A percentile compares a stretch with the other conserved stretches of the same genome.
These are phyloP conservation scores for Lathamus discolor DNA, from an alignment of 2,113 vertebrate genomes.

Conservation along the genomic window DNA sequence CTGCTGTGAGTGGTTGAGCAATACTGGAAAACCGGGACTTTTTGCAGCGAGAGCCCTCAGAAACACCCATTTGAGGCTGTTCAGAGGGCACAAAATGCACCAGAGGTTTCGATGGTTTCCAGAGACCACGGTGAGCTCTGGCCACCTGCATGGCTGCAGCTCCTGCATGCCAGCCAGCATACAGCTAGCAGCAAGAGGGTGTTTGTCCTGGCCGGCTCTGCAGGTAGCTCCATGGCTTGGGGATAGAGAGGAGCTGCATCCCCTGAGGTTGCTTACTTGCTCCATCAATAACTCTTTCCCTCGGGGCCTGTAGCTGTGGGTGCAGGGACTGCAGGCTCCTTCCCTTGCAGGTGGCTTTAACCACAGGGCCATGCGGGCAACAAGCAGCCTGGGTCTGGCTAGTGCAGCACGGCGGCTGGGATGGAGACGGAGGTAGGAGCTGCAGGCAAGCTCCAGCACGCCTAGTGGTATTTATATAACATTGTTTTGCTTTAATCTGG, in stretches of 20 bases:
- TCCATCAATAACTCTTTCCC: not conserved
- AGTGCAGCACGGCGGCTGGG: not conserved
- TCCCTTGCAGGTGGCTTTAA: not conserved
- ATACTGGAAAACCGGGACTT: not conserved
- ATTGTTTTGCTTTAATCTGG: constrained; percentile 12
- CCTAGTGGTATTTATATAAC: not conserved
- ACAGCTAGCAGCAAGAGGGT: not conserved
- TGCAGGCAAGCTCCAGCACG: not conserved
- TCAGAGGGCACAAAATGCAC: not conserved
- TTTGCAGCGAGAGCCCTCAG: not conserved
- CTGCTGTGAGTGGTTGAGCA: not conserved
- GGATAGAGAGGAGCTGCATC: not conserved
- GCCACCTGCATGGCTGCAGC: rapidly evolving
- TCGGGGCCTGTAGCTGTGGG: rapidly evolving
- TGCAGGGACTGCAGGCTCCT: rapidly evolving
- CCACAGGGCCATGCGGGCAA: rapidly evolving
- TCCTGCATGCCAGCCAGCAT: not conserved
- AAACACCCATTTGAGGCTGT: not conserved
- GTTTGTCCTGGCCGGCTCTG: rapidly evolving
- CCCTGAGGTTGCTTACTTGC: not conserved
- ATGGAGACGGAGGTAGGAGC: not conserved
- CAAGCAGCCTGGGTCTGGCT: not conserved
- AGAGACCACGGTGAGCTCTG: not conserved
- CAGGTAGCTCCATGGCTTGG: rapidly evolving
- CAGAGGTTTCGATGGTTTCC: not conserved